Percentiles rank a stretch among this genome's conserved stretches.
Evolutionary conservation across 2,797 vertebrate species (phyloP).

Genomic region (Erithacus rubecula): DNA sequence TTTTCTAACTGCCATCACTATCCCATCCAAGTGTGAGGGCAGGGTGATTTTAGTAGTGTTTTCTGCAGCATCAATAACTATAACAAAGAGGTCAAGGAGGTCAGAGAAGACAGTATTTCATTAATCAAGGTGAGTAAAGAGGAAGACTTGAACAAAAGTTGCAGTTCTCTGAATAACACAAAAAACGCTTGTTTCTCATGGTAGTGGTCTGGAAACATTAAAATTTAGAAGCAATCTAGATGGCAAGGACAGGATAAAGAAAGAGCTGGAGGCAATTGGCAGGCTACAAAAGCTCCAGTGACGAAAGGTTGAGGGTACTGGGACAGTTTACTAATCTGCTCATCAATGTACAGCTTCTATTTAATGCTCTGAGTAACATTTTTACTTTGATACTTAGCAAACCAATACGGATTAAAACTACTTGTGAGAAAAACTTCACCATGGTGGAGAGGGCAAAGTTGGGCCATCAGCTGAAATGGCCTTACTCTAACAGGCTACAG

Average conservation of each 20-base stretch:
- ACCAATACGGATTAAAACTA: not conserved
- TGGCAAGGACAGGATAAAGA: not conserved
- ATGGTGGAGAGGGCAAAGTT: not conserved
- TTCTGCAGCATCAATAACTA: not conserved
- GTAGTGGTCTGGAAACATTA: not conserved
- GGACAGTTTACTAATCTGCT: not conserved
- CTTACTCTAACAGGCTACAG: not conserved
- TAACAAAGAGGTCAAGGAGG: not conserved
- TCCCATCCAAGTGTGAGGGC: not conserved
- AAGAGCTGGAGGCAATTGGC: not conserved
- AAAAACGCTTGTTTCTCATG: not conserved
- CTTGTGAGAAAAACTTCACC: not conserved
- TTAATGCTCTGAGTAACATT: conserved; percentile 7
- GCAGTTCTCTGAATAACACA: not conserved
- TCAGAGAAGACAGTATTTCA: not conserved
- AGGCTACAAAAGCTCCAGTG: not conserved
- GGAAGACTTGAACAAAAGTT: not conserved
- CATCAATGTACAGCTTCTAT: not conserved
- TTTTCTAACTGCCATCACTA: not conserved
- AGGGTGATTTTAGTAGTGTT: not conserved
- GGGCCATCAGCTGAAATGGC: not conserved
- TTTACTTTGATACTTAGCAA: not conserved
- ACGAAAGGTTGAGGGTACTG: not conserved
- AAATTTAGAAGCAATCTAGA: conserved; percentile 2
- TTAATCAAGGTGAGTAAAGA: conserved; percentile 2